These are phyloP conservation scores for Mixornis gularis DNA, from an alignment of 2,113 vertebrate species.

Conservation along the genomic window DNA sequence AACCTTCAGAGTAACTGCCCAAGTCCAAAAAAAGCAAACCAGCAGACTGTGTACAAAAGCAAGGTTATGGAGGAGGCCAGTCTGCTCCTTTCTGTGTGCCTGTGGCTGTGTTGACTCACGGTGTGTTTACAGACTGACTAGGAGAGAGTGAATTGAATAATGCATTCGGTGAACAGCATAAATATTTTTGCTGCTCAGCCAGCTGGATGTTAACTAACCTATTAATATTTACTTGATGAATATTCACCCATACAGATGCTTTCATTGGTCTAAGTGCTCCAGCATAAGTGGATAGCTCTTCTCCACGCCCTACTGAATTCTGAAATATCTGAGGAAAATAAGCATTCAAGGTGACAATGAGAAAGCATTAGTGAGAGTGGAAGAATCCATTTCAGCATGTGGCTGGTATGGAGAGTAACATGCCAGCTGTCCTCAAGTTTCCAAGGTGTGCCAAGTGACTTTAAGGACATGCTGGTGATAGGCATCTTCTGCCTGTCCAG, in stretches of 20 bases:
- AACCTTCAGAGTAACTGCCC: not conserved
- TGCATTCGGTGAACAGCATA: not conserved
- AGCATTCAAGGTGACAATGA: not conserved
- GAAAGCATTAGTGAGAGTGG: not conserved
- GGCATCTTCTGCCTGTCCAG: not conserved
- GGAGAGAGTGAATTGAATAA: slow-evolving; percentile 29
- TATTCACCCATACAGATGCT: slow-evolving; percentile 40
- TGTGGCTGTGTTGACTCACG: not conserved
- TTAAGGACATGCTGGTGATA: not conserved
- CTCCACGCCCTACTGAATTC: not conserved
- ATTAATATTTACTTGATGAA: slow-evolving; percentile 54
- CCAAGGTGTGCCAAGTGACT: not conserved
- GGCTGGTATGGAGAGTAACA: not conserved
- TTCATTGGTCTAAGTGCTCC: slow-evolving; percentile 24
- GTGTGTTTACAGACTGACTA: slow-evolving; percentile 17
- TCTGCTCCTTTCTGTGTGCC: not conserved
- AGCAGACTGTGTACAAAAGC: not conserved
- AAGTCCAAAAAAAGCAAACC: not conserved
- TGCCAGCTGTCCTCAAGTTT: not conserved
- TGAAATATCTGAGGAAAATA: slow-evolving; percentile 7
- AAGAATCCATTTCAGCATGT: not conserved
- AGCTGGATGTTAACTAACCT: slow-evolving; percentile 50
- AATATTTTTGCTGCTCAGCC: slow-evolving; percentile 52
- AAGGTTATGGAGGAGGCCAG: not conserved
- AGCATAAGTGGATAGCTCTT: slow-evolving; percentile 25